Base-by-base conservation (phyloP, 2,113 vertebrate species). In the Channa argus region DNA sequence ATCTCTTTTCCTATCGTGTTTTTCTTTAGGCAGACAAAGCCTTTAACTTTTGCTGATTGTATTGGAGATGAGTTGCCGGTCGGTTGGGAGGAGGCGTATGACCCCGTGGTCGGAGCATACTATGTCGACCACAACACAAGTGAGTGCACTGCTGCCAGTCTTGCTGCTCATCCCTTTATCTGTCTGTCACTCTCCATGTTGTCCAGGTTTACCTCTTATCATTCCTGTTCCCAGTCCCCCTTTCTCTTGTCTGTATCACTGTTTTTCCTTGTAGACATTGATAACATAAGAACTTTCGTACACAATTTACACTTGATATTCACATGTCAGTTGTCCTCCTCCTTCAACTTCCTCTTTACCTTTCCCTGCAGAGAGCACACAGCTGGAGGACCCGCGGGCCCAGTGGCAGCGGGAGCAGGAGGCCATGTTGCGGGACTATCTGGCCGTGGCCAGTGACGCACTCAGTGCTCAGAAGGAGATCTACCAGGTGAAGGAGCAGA, bases 71-170 rank as follows among this genome's bases (percentile, higher is more conserved):
- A 99, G 86, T 83, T 99, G 84, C 98, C 98, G 0, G 90, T 99
- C 52, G 98, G 98, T 82, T 99, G 98, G 98, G 98, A 99, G 94
- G 97, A 98, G 91, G 96, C 94, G 4, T 97, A 95, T 62, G 96
- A 99, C 86, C 96, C 97, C 34, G 93, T 95, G 39, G 95, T 98
- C 8, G 98, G 98, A 72, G 91, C 96, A 44, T 99, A 98, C 94
- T 99, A 98, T 94, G 97, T 99, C 82, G 97, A 99, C 95, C 98
- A 99, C 93, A 99, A 99, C 90, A 97, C 95, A 86, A 96, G 98
- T 99, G 95, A 98, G 85, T 83, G 51, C 0, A 2, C 33, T 8
- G 33, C 47, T 10, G 0, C 2, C 59, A 3, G 24, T 14, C 3
- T 95, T 4, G n/a, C 39, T 59, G 11, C 36, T 41, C 15, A 0